Evolutionary conservation across 2,888 invertebrate genomes (phyloP), one percentile per base, ranked within the genome.

Genomic region (Melanotus villosus): DNA sequence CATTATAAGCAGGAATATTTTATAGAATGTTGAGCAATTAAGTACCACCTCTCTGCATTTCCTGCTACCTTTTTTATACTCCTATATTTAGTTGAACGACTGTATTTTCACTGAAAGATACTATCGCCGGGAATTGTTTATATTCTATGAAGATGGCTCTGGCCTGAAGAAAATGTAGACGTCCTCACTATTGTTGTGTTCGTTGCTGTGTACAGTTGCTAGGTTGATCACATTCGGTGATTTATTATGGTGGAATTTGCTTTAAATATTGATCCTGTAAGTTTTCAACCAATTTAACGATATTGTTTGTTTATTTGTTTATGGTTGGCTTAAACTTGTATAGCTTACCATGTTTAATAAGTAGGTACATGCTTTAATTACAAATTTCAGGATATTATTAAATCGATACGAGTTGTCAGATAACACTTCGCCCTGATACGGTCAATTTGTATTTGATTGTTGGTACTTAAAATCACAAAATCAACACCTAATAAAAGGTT

Each of bases 101-200:
- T 80, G 78, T 72, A 74, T 73, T 79, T 81, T 79, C 76, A 76
- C 76, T 75, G 79, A 80, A 82, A 80, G 82, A 81, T 82, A 76
- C 74, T 77, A 82, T 82, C 82, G 78, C 75, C 74, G 75, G 78
- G 80, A 80, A 80, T 78, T 80, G 79, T 81, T 81, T 77, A 77
- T 80, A 80, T 82, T 82, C 82, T 76, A 73, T 73, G 78, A 78
- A 79, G 79, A 79, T 78, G 78, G 79, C 79, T 79, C 76, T 77
- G 77, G 75, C 74, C 77, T 77, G 77, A 73, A 74, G 78, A 78
- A 79, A 75, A 74, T 73, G 73, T 70, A 75, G 70, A 77, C 75
- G 70, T 64, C 76, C 75, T 79, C 80, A 81, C 80, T 81, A 79
- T 79, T 80, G 78, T 79, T 79, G 73, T 75, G 77, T 71, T 75